Base-by-base conservation (phyloP, 2,888 invertebrate genomes). In the Phania funesta region DNA sequence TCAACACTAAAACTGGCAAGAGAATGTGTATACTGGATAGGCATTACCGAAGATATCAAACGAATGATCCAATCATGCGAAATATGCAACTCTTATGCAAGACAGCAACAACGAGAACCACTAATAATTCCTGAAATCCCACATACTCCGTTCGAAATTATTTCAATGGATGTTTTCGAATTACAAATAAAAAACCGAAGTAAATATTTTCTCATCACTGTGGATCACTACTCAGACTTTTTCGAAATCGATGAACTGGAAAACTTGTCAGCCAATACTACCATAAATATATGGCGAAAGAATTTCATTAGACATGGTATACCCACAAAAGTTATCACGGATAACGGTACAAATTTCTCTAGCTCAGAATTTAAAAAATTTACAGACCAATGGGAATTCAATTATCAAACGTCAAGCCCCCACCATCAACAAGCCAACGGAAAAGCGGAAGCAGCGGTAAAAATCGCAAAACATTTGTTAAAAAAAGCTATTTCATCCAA, bases 161-260 rank as follows among this genome's bases (percentile, higher is more conserved):
- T 56, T 5, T 75, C 75, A 13, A 75, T 81, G 60, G 76, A 81
- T 41, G 35, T 81, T 2, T 84, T 22, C 7, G 68, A 81, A 29
- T 9, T 81, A 7, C 26, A 38, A 38, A 3, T 67, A n/a, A 58
- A 64, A 11, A 50, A 68, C 8, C 60, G 64, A 44, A 83, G 26
- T 0, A 22, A 48, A 32, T 52, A 73, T 38, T 46, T 83, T 24
- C 38, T 80, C 16, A 62, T 79, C 6, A 80, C 80, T 0, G 74
- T 65, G 0, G 80, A 77, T 26, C 71, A 83, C 11, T 80, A 73
- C 18, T 83, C 70, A 1, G 80, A 81, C 48, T 83, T 68, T 58
- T 75, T 80, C 22, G 80, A 83, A 48, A 75, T 67, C 7, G 80
- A 83, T 26, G 73, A 70, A 41, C 18, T 83, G 0, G 16, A 35